Conservation (phyloP, 2,888 invertebrate genomes). For the Pachycephus smyrnensis region DNA sequence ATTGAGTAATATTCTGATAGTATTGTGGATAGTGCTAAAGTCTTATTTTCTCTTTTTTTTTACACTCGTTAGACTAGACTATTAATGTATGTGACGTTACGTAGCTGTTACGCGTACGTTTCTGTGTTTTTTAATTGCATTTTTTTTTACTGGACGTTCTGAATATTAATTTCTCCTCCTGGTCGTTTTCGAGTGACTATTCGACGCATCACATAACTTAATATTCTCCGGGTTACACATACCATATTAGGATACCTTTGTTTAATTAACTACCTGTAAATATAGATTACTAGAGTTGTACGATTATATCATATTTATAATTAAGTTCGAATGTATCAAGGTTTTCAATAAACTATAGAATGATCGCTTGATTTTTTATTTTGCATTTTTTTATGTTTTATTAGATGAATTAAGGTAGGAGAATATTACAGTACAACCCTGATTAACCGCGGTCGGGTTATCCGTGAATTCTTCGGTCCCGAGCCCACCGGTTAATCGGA, state of each 20-base stretch:
- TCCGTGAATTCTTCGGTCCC: no score
- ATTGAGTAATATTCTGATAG: conserved; percentile 62
- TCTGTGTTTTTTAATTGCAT: neutral
- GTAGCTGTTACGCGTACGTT: neutral
- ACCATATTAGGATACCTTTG: conserved; percentile 42
- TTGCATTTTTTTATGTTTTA: neutral
- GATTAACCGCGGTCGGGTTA: no score
- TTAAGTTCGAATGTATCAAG: conserved; percentile 57
- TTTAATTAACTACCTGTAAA: conserved; percentile 57
- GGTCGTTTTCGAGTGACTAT: conserved; percentile 46
- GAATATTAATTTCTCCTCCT: conserved; percentile 66
- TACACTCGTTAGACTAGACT: neutral
- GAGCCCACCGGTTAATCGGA: no score
- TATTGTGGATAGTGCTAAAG: neutral
- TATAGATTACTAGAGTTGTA: conserved; percentile 52
- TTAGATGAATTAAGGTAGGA: conserved; percentile 25
- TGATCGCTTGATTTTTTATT: neutral
- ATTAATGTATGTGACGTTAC: neutral
- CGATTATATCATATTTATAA: conserved; percentile 51
- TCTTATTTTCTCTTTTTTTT: neutral
- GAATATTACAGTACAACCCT: no score
- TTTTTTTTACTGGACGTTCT: neutral
- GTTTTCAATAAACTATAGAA: conserved; percentile 56
- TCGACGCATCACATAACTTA: conserved; percentile 30
- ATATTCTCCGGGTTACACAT: conserved; percentile 34